Conservation (phyloP, 1,140 invertebrate species). For the Polypedilum vanderplanki region DNA sequence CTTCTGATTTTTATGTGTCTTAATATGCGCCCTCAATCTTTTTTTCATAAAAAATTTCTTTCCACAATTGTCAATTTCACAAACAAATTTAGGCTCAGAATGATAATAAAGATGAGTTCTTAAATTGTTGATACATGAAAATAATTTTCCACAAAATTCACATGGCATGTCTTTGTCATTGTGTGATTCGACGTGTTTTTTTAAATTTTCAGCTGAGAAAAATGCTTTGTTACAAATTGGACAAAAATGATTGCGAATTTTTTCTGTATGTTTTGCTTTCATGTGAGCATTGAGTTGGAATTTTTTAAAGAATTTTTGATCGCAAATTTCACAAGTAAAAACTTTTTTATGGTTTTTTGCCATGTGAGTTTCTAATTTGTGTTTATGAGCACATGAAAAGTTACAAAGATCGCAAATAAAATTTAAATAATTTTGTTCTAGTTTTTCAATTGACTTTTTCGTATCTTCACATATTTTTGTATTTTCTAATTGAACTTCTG, state of each 20-base stretch:
- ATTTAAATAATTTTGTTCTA: background rate
- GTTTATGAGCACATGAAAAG: background rate
- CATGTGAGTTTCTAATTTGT: background rate
- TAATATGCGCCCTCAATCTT: slow-evolving; percentile 40
- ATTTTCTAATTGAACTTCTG: too few relatives aligned
- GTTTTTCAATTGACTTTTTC: too few relatives aligned
- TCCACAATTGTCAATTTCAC: slow-evolving; percentile 43
- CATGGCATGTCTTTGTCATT: slow-evolving; percentile 34
- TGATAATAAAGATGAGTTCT: slow-evolving; percentile 41
- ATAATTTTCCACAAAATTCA: slow-evolving; percentile 40
- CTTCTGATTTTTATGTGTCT: background rate
- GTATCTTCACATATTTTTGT: background rate
- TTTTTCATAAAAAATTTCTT: slow-evolving; percentile 43
- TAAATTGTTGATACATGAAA: slow-evolving; percentile 40
- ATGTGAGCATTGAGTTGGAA: background rate
- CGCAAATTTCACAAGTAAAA: background rate
- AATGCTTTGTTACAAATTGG: background rate
- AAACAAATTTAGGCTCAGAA: slow-evolving; percentile 37
- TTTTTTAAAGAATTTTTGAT: background rate
- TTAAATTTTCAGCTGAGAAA: background rate
- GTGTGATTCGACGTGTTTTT: slow-evolving; percentile 12
- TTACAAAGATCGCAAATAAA: background rate
- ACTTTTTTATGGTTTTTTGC: background rate
- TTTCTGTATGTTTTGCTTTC: background rate
- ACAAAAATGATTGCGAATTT: background rate